Evolutionary conservation across 1,140 invertebrate genomes (phyloP), one percentile per base, ranked within the genome.

Genomic region (Coenobita brevimanus): DNA sequence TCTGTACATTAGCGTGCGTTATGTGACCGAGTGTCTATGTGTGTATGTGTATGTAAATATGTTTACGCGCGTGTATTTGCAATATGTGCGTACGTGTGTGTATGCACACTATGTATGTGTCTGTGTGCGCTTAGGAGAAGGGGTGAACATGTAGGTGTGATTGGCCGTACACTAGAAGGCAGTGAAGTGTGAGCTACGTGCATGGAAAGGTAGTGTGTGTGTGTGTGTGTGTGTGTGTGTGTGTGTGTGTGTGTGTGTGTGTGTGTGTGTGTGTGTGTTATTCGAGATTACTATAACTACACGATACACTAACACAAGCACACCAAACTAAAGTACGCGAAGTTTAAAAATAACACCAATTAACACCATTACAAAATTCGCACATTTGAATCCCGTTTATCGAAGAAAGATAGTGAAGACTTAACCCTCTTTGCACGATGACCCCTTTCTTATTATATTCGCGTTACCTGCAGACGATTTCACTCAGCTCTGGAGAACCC

Each of bases 61-160:
- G 62, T n/a, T 6, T 24, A 33, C 13, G 33, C 8, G 30, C 13
- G 38, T n/a, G 71, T 33, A 8, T 54, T 41, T 54, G 43, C n/a
- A n/a, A n/a, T 78, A 41, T 76, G 73, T 76, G 36, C 43, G 73
- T 76, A 33, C 6, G 69, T 30, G 75, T 15, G 75, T n/a, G 75
- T n/a, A 43, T n/a, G 75, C n/a, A n/a, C n/a, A n/a, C n/a, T 27
- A 50, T 30, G 50, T 30, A 15, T 30, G 50, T 30, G 50, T 30
- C 21, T 6, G 76, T 27, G 76, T 30, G 50, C 17, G 50, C 17
- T 43, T 30, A 50, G 17, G 79, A 41, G 79, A 41, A 60, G 43
- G 60, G 43, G 46, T 50, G 46, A 8, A 8, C 30, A 8, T 6
- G 24, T 6, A 8, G 2, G 24, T 69, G 67, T 69, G 3, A 6